These are phyloP conservation scores for Rhyacophila brunnea DNA, from an alignment of 1,140 invertebrate species.

Conservation along the genomic window DNA sequence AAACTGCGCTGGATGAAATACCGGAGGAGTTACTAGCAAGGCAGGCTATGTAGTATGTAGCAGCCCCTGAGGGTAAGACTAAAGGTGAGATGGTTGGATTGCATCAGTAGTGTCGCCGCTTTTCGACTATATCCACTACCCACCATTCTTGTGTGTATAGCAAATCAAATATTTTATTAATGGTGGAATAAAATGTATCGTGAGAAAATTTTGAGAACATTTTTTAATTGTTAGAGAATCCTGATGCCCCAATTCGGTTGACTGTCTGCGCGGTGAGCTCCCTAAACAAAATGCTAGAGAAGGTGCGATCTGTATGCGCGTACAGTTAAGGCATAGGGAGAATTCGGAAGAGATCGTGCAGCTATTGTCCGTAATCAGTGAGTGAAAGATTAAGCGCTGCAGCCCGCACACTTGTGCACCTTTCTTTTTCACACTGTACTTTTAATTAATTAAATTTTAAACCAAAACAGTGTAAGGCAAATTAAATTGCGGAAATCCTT, in stretches of 20 bases:
- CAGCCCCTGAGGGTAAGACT: too few relatives aligned
- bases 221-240: neutral
- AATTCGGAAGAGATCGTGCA: neutral
- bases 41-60: too few relatives aligned
- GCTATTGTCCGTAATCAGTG: conserved; percentile 29
- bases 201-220: too few relatives aligned
- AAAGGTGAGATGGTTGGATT: too few relatives aligned
- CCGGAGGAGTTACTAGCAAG: too few relatives aligned
- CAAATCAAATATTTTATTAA: too few relatives aligned
- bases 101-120: too few relatives aligned
- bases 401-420: neutral
- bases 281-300: neutral
- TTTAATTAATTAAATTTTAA: conserved; percentile 7
- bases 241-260: neutral
- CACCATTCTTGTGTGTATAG: too few relatives aligned
- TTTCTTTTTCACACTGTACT: neutral
- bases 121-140: too few relatives aligned
- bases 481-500: too few relatives aligned
- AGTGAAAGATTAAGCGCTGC: conserved; percentile 27
- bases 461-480: neutral
- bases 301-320: neutral
- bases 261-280: neutral
- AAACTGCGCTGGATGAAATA: too few relatives aligned
- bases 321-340: neutral
- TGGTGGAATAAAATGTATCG: too few relatives aligned